A percentile compares a stretch with the other conserved stretches of the same genome.
Evolutionary conservation across 1,140 invertebrate genomes (phyloP).

Genomic region (Achatina immaculata): DNA sequence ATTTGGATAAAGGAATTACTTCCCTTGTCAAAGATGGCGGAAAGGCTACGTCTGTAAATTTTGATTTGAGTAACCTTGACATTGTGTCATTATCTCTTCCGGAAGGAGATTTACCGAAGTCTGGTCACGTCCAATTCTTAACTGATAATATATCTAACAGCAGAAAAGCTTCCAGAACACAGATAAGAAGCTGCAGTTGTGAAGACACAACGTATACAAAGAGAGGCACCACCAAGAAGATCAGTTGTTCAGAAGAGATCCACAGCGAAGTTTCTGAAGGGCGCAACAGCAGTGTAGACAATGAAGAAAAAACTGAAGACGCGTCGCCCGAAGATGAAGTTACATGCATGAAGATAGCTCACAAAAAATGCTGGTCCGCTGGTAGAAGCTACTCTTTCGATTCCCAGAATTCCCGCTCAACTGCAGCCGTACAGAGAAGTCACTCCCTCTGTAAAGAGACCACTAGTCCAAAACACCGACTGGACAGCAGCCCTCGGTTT

Average conservation of each 20-base stretch:
- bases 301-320: neutral
- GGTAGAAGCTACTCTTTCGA: neutral
- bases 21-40: slow-evolving; percentile 15
- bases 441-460: neutral
- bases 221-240: neutral
- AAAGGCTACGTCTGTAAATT: neutral
- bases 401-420: too few relatives aligned
- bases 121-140: slow-evolving; percentile 7
- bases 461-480: neutral
- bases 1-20: neutral
- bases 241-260: neutral
- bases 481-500: neutral
- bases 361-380: neutral
- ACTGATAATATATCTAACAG: neutral
- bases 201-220: neutral
- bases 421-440: neutral
- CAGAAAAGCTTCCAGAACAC: neutral
- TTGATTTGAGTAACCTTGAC: slow-evolving; percentile 12
- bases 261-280: neutral
- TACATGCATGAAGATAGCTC: neutral
- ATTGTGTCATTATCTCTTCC: neutral
- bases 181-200: neutral
- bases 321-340: neutral
- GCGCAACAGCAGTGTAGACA: neutral
- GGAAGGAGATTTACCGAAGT: neutral